Conservation (phyloP, 1,140 invertebrate genomes). For the Orius laevigatus region DNA sequence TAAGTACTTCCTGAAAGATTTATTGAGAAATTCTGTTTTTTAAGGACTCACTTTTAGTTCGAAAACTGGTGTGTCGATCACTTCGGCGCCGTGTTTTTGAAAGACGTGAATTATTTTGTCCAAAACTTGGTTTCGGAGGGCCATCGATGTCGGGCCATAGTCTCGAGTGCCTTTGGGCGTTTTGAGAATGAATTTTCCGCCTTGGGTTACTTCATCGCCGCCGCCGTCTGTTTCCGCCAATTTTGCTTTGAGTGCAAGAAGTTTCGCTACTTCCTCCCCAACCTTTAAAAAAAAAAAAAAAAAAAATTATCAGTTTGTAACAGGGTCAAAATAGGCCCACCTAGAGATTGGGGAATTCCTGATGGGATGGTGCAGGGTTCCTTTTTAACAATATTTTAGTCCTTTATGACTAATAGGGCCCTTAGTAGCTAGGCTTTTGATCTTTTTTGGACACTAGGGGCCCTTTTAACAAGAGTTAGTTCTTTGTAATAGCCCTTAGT, state of each 20-base stretch:
- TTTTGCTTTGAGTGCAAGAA: constrained; percentile 62
- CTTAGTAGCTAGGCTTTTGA: too few species aligned
- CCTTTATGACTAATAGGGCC: too few species aligned
- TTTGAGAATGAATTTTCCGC: constrained; percentile 72
- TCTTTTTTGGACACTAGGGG: too few species aligned
- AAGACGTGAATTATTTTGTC: constrained; percentile 81
- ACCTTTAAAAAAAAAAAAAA: constrained; percentile 36
- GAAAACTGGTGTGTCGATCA: constrained; percentile 98
- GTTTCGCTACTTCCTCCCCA: constrained; percentile 60
- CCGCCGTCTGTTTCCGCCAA: constrained; percentile 34
- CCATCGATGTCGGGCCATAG: constrained; percentile 88
- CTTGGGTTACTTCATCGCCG: constrained; percentile 23
- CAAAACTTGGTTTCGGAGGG: constrained; percentile 73
- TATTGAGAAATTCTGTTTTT: too few species aligned
- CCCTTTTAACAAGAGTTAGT: too few species aligned
- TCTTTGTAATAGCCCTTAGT: too few species aligned
- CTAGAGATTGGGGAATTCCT: too few species aligned
- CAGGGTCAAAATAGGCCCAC: too few species aligned
- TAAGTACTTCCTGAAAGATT: constrained; percentile 73
- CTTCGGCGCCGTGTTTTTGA: constrained; percentile 93
- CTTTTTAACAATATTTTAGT: too few species aligned
- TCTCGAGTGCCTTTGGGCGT: constrained; percentile 93
- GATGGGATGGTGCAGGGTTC: too few species aligned
- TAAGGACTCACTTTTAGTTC: constrained; percentile 84
- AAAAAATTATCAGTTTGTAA: too few species aligned